Evolutionary conservation across 2,113 vertebrate species (phyloP).

Genomic region (Capricornis sumatraensis): DNA sequence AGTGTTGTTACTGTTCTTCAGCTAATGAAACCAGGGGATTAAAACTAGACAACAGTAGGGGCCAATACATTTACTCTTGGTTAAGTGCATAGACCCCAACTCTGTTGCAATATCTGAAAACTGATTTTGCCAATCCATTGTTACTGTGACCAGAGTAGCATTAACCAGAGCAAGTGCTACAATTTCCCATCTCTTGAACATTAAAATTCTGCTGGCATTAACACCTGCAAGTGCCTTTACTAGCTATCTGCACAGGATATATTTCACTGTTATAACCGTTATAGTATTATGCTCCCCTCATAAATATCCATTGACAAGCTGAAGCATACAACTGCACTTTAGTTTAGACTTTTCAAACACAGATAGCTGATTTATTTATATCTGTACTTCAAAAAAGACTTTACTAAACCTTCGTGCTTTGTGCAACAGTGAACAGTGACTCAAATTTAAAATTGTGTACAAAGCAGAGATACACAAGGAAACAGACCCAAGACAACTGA

Average conservation of each 20-base stretch:
- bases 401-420: slow-evolving; percentile 35
- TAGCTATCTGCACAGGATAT: slow-evolving; percentile 63
- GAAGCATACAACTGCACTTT: slow-evolving; percentile 69
- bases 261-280: slow-evolving; percentile 74
- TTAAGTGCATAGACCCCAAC: background rate
- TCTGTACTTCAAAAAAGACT: slow-evolving; percentile 47
- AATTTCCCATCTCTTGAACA: slow-evolving; percentile 62
- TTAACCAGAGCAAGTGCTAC: slow-evolving; percentile 26
- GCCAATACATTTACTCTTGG: background rate
- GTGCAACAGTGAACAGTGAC: background rate
- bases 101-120: slow-evolving; percentile 1
- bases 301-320: slow-evolving; percentile 78
- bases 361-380: slow-evolving; percentile 65
- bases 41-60: background rate
- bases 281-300: slow-evolving; percentile 63
- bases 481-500: background rate
- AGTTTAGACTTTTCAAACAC: slow-evolving; percentile 59
- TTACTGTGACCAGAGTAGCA: background rate
- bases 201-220: slow-evolving; percentile 76
- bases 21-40: background rate
- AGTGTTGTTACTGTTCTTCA: slow-evolving; percentile 42
- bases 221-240: slow-evolving; percentile 47
- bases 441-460: slow-evolving; percentile 37
- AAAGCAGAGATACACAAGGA: background rate
- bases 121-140: background rate